Conservation (phyloP, 2,113 vertebrate genomes). For the Misgurnus anguillicaudatus region DNA sequence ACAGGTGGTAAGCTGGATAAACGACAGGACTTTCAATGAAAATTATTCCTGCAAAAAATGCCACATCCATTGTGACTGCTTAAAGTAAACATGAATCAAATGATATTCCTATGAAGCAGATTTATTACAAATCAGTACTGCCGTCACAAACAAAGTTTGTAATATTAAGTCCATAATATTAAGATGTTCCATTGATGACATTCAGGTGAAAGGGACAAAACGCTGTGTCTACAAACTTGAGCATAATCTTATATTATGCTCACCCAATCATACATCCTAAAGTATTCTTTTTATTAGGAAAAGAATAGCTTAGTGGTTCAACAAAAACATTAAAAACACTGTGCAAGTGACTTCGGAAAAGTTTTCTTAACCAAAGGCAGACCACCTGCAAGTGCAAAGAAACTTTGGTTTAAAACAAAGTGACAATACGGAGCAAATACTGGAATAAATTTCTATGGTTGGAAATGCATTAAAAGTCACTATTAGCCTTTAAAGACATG, state of each 20-base stretch:
- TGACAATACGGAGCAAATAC: background rate
- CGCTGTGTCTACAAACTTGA: no score
- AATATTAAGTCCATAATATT: background rate
- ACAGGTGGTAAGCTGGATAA: background rate
- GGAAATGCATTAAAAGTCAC: no score
- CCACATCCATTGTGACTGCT: no score
- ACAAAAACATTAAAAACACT: background rate
- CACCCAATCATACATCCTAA: background rate
- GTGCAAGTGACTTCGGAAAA: background rate
- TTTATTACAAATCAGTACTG: no score
- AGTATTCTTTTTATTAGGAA: background rate
- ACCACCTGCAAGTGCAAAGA: conserved; percentile 6
- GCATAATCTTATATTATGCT: background rate
- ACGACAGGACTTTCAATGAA: background rate
- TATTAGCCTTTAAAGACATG: no score
- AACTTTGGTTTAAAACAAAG: background rate
- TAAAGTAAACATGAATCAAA: no score
- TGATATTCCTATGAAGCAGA: no score
- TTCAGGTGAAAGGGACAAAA: background rate
- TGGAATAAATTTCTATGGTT: background rate
- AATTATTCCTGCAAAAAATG: background rate
- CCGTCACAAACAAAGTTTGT: background rate
- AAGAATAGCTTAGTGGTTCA: background rate
- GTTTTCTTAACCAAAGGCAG: background rate
- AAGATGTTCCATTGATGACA: background rate